Evolutionary conservation across 2,113 vertebrate genomes (phyloP), one percentile per base, ranked within the genome.

Genomic region (Marmota flaviventris): DNA sequence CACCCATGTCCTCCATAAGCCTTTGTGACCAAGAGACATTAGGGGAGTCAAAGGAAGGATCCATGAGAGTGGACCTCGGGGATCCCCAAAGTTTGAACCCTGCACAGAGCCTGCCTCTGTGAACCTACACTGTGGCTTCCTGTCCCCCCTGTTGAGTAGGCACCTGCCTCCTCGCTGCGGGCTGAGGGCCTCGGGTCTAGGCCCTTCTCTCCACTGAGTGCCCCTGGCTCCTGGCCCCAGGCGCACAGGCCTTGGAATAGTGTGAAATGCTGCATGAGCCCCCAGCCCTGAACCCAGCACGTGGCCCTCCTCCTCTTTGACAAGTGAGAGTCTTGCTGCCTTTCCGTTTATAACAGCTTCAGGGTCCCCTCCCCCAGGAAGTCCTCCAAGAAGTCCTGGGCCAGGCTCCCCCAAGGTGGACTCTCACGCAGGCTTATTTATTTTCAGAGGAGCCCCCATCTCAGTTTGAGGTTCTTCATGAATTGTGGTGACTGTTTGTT

Each of bases 121-220:
- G 32, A 34, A 42, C 39, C 25, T 89, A 4, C 29, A 37, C 17
- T 37, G 11, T 51, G 6, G 5, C 8, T 83, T 83, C 61, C 42
- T 1, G 4, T 16, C 10, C 5, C 16, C 7, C 29, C 22, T 34
- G 24, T 13, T 72, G 32, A 1, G 1, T 24, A 42, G n/a, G 5
- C 72, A 22, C 39, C 4, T 1, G 1, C 22, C 51, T 77, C 63
- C 16, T 72, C 8, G 22, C 5, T 0, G 6, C 14, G 45, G 4
- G 5, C 4, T 92, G 11, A 89, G 27, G 11, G 29, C 34, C 61
- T 25, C 18, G 75, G 42, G 24, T 24, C 27, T 25, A 8, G 11
- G 20, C n/a, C n/a, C 25, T 73, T 48, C n/a, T 13, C 8, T 48
- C 17, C 34, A 12, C 20, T 24, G n/a, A 77, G 16, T 13, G 9